Evolutionary conservation across 2,888 invertebrate species (phyloP), one percentile per base, ranked within the genome.

Genomic region (Agriopis marginaria): DNA sequence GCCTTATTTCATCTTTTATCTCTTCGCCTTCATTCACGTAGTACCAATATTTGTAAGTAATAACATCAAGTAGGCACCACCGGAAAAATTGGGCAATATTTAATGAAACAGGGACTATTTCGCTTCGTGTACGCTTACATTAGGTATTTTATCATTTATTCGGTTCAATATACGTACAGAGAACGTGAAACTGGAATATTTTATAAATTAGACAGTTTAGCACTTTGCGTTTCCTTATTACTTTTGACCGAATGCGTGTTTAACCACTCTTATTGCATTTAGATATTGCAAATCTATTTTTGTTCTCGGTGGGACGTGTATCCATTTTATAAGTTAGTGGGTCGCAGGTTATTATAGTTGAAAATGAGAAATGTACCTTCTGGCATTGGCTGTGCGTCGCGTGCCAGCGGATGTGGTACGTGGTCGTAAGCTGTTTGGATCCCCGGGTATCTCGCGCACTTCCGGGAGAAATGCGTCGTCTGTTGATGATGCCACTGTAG

Each of bases 391-490:
- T 9, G 93, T 93, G n/a, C 91, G 86, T n/a, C 93, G 81, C 0
- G 93, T 93, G 9, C 91, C 93, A 1, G 90, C 91, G 0, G 94
- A 92, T 0, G 87, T 92, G 14, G 94, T 92, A 60, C 93, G 87
- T 3, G 93, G 89, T 17, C 92, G 88, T 32, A 89, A 79, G 65
- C 87, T 90, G 50, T 87, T 86, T 3, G 86, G 77, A 61, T 92
- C 92, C 3, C 87, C 71, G 0, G 90, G 89, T 60, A 85, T 81
- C 59, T 92, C 93, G 0, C 85, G 87, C 12, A 88, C 87, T 83
- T 94, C 93, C 5, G 93, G 92, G 63, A 93, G 77, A 80, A 94
- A 94, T 12, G 94, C 93, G 70, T 94, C 94, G 73, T 94, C 94
- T 4, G 83, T 88, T 11, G 89, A 85, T 50, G 93, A 92, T 49